Evolutionary conservation across 2,888 invertebrate genomes (phyloP).

Genomic region (Phorcus lineatus): DNA sequence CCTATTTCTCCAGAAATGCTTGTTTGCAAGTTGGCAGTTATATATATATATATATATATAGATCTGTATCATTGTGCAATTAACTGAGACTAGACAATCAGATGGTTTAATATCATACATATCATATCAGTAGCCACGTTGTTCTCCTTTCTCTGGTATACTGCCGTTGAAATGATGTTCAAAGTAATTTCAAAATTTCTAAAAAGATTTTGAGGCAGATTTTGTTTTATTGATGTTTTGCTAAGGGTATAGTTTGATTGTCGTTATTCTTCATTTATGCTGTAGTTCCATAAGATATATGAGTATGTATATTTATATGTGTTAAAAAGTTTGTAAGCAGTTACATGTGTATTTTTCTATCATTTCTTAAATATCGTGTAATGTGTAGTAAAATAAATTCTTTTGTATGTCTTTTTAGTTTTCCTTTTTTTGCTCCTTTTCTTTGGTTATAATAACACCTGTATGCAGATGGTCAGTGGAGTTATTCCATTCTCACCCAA

Average conservation of each 20-base stretch:
- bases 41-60: too few relatives aligned
- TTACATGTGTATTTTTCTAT: conserved; percentile 13
- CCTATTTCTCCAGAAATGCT: too few relatives aligned
- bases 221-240: neutral
- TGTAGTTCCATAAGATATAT: too few relatives aligned
- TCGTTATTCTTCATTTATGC: neutral
- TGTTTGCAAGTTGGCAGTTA: too few relatives aligned
- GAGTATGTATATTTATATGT: too few relatives aligned
- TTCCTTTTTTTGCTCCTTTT: neutral
- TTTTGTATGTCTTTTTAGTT: neutral
- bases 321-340: neutral
- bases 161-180: neutral
- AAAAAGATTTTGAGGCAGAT: neutral
- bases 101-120: neutral
- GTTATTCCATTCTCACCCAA: neutral
- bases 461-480: neutral
- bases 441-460: too few relatives aligned
- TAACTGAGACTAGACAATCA: too few relatives aligned
- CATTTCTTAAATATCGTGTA: neutral
- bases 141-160: too few relatives aligned
- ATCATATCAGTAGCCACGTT: neutral
- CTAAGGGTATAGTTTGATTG: neutral
- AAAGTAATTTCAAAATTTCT: neutral
- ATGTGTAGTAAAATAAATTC: neutral
- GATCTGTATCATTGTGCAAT: too few relatives aligned